Conservation (phyloP, 1,140 invertebrate species). For the Leptinotarsa lineolata region DNA sequence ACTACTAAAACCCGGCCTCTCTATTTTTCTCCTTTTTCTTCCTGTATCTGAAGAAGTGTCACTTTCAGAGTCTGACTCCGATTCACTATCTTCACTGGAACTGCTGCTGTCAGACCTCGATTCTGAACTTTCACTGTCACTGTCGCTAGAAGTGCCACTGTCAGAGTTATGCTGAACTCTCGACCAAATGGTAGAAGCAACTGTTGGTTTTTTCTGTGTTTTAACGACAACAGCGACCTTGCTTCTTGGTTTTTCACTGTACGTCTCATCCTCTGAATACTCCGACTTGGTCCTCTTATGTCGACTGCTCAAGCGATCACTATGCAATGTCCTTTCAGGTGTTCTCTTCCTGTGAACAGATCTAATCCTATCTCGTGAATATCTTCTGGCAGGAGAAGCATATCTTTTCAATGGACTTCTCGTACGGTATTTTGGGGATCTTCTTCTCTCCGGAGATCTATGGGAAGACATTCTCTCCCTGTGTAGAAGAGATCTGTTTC, state of each 20-base stretch:
- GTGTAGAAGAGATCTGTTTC: slow-evolving; percentile 4
- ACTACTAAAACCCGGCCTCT: slow-evolving; percentile 40
- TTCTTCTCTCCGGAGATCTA: background rate
- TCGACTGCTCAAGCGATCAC: slow-evolving; percentile 27
- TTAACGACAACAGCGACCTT: slow-evolving; percentile 53
- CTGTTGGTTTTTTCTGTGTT: slow-evolving; percentile 51
- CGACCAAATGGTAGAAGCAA: slow-evolving; percentile 54
- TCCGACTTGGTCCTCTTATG: slow-evolving; percentile 28
- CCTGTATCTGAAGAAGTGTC: slow-evolving; percentile 29
- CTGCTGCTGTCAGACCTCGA: slow-evolving; percentile 18
- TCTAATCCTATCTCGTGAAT: background rate
- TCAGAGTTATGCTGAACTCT: slow-evolving; percentile 33
- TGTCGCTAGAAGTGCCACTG: slow-evolving; percentile 20
- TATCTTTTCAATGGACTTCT: slow-evolving; percentile 5
- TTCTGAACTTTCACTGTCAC: slow-evolving; percentile 21
- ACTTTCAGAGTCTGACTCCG: slow-evolving; percentile 31
- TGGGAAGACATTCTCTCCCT: background rate
- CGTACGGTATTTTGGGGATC: background rate
- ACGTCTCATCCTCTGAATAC: slow-evolving; percentile 34
- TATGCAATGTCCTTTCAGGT: slow-evolving; percentile 32
- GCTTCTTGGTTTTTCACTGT: slow-evolving; percentile 46
- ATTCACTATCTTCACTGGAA: background rate
- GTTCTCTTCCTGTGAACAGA: slow-evolving; percentile 16
- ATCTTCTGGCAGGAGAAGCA: slow-evolving; percentile 16
- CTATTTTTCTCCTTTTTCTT: slow-evolving; percentile 29